Evolutionary conservation across 2,888 invertebrate species (phyloP).

Genomic region (Aricia artaxerxes): DNA sequence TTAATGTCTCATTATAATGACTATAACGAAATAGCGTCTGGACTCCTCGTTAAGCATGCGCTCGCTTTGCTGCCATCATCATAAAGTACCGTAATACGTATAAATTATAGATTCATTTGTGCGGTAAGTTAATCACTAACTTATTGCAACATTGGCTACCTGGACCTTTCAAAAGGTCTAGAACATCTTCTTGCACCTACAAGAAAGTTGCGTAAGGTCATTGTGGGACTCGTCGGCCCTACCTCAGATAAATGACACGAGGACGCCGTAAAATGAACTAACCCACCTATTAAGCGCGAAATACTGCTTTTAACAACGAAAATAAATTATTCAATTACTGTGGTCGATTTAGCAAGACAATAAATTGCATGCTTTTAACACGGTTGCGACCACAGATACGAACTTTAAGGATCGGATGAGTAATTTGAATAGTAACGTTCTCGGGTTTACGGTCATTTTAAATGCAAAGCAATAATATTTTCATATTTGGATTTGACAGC

Average conservation of each 20-base stretch:
- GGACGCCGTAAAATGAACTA: conserved; percentile 49
- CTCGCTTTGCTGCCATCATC: conserved; percentile 39
- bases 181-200: conserved; percentile 50
- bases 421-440: background rate
- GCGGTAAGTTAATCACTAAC: conserved; percentile 42
- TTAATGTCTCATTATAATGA: conserved; percentile 38
- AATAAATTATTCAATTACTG: conserved; percentile 5
- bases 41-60: conserved; percentile 40
- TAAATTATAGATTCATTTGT: conserved; percentile 41
- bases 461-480: conserved; percentile 5
- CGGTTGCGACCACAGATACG: conserved; percentile 3
- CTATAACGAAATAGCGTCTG: conserved; percentile 34
- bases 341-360: background rate
- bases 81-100: conserved; percentile 40
- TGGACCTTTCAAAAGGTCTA: conserved; percentile 51
- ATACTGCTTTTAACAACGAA: conserved; percentile 37
- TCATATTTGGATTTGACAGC: background rate
- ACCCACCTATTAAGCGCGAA: conserved; percentile 40
- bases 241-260: conserved; percentile 54
- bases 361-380: conserved; percentile 26
- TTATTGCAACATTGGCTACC: conserved; percentile 49
- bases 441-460: background rate
- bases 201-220: conserved; percentile 56
- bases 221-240: conserved; percentile 50
- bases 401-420: background rate